Evolutionary conservation across 2,797 vertebrate genomes (phyloP).

Genomic region (Acridotheres tristis): DNA sequence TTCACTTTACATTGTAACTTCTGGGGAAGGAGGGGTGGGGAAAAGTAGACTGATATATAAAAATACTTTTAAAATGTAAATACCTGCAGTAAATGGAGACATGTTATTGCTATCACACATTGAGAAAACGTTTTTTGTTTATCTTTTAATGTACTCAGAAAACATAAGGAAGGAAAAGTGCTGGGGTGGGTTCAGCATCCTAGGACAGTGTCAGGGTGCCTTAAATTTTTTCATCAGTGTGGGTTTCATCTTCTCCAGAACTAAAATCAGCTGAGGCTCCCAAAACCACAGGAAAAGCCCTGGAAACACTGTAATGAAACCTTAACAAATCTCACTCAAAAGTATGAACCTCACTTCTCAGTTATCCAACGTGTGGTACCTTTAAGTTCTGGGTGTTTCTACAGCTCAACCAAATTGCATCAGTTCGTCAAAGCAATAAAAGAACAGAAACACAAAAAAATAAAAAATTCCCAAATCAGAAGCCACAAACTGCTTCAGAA

Average conservation of each 20-base stretch:
- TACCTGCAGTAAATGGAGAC: background rate
- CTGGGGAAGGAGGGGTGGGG: rapidly evolving
- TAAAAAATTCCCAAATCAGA: background rate
- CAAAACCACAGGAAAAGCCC: background rate
- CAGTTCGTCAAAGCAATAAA: background rate
- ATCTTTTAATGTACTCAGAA: background rate
- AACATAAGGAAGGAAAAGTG: background rate
- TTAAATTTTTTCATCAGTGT: background rate
- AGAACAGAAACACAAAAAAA: background rate
- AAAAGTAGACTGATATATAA: background rate
- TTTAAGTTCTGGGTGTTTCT: background rate
- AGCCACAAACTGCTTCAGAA: background rate
- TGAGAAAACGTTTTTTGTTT: background rate
- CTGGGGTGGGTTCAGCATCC: background rate
- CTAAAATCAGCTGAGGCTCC: background rate
- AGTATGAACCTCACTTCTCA: rapidly evolving
- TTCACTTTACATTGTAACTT: background rate
- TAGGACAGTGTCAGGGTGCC: background rate
- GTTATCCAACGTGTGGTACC: rapidly evolving
- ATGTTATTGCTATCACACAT: background rate
- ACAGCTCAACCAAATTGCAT: background rate
- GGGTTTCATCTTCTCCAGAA: background rate
- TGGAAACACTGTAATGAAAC: background rate
- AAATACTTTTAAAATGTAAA: background rate
- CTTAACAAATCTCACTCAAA: background rate